phyloP scores from a whole-genome alignment of 1,140 invertebrate genomes.

The Drosophila teissieri region DNA sequence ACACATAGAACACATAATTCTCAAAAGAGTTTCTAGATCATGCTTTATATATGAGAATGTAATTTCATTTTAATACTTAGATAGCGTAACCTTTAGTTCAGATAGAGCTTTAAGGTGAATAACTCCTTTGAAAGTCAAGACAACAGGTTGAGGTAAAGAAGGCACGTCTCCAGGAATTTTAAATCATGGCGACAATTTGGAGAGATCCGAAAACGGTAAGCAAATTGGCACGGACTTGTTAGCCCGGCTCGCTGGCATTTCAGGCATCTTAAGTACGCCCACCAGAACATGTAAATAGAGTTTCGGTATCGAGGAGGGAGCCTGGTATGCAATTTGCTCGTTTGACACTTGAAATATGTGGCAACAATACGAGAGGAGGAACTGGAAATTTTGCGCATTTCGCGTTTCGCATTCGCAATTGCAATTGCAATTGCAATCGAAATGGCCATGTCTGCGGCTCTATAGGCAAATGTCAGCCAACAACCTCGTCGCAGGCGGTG shows the following conservation, averaged over 20 bases:
- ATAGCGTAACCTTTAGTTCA: too few relatives aligned
- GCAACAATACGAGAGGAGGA: constrained; percentile 68
- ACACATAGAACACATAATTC: constrained; percentile 1
- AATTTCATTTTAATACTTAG: too few relatives aligned
- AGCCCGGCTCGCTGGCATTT: constrained; percentile 65
- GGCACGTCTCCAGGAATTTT: constrained; percentile 57
- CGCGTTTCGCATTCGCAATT: constrained; percentile 33
- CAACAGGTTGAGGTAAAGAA: constrained; percentile 57
- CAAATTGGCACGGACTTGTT: constrained; percentile 69
- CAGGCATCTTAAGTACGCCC: constrained; percentile 84
- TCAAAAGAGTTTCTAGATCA: neutral
- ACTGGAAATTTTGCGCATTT: constrained; percentile 43
- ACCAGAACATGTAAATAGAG: constrained; percentile 84
- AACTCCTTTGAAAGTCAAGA: neutral
- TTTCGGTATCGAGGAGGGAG: constrained; percentile 74
- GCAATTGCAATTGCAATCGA: constrained; percentile 31
- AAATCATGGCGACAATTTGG: constrained; percentile 84
- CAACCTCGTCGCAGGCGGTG: constrained; percentile 67
- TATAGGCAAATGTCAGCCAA: constrained; percentile 78
- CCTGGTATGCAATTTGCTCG: constrained; percentile 84
- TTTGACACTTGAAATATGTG: constrained; percentile 84
- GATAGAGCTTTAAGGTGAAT: neutral
- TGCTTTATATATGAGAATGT: too few relatives aligned
- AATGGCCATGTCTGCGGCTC: constrained; percentile 55
- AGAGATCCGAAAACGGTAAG: constrained; percentile 62